phyloP scores from a whole-genome alignment of 2,113 vertebrate genomes.

The Anthoscopus minutus region DNA sequence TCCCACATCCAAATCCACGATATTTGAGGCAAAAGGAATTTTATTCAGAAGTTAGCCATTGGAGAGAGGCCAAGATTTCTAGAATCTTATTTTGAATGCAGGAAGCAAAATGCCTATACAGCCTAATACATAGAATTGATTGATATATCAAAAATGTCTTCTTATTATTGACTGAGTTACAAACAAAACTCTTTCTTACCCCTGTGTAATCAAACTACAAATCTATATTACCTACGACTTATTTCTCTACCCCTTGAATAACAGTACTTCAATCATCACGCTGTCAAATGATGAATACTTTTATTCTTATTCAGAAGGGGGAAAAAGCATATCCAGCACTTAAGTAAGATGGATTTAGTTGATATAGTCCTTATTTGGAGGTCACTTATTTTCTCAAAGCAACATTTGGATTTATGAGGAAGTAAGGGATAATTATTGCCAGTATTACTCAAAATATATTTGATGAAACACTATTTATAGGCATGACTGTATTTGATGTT shows the following conservation, averaged over 20 bases:
- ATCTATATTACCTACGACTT: background rate
- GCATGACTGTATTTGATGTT: background rate
- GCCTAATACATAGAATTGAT: background rate
- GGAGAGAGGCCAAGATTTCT: background rate
- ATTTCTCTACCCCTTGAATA: background rate
- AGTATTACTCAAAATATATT: background rate
- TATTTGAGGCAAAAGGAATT: background rate
- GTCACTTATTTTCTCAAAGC: background rate
- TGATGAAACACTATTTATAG: background rate
- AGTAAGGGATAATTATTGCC: background rate
- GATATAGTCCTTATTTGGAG: background rate
- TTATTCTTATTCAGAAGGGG: background rate
- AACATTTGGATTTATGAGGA: background rate
- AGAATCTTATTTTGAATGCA: background rate
- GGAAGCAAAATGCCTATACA: background rate
- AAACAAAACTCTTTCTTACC: background rate
- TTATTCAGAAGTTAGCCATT: background rate
- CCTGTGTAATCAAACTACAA: background rate
- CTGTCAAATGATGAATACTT: background rate
- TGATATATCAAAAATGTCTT: background rate
- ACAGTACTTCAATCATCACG: background rate
- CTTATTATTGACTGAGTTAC: background rate
- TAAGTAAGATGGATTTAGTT: background rate
- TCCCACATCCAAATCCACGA: background rate
- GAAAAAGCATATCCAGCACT: background rate